Percentiles rank a stretch among this genome's conserved stretches.
These are phyloP conservation scores for Coluber constrictor DNA, from an alignment of 2,797 vertebrate genomes.

Conservation along the genomic window DNA sequence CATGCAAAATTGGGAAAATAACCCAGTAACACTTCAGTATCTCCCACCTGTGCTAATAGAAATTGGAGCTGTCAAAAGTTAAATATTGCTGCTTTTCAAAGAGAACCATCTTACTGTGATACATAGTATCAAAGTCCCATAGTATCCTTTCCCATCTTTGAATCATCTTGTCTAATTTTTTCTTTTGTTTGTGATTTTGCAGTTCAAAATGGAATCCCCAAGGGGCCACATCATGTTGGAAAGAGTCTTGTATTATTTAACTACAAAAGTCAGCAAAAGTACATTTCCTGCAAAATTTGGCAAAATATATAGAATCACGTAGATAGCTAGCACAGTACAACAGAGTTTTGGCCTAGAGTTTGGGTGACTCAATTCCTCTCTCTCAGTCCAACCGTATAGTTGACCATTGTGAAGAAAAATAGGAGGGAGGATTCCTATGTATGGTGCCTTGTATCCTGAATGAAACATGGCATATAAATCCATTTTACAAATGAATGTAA, in stretches of 20 bases:
- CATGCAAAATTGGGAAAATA: background rate
- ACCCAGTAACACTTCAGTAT: background rate
- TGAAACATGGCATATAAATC: background rate
- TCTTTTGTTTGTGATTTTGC: background rate
- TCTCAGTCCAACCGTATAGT: background rate
- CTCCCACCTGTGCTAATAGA: background rate
- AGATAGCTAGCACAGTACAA: background rate
- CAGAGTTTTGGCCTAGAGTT: background rate
- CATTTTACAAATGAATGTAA: background rate
- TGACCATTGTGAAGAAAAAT: background rate
- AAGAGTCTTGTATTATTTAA: background rate
- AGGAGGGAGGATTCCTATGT: background rate
- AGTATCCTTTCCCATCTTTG: background rate
- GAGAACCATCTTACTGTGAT: background rate
- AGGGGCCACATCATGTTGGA: background rate
- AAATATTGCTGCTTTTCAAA: background rate
- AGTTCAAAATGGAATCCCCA: background rate
- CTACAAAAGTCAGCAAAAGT: background rate
- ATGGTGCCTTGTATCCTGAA: background rate
- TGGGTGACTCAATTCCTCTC: background rate
- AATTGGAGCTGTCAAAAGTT: background rate
- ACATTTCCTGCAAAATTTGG: background rate
- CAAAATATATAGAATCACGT: background rate
- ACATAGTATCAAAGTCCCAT: background rate
- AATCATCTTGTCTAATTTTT: background rate